Base-by-base conservation (phyloP, 2,797 vertebrate genomes). In the Cottoperca gobio region DNA sequence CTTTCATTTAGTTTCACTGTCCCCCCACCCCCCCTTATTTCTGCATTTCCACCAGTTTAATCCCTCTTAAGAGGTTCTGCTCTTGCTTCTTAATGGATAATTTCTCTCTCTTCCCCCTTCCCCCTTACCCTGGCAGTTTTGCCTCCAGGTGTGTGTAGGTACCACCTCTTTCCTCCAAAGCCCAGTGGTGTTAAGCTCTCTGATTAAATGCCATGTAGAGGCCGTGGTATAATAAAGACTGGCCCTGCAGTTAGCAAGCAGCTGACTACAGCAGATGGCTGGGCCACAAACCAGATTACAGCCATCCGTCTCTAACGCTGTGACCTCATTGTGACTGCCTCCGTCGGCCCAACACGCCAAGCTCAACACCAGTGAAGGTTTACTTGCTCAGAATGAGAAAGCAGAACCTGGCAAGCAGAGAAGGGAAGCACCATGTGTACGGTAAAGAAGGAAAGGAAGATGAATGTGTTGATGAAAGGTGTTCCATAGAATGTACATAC, bases 251-350 rank as follows among this genome's bases (percentile, higher is more conserved):
- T 93, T 87, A 92, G 91, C 89, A 78, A 83, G 68, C 92, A 92
- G 93, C 93, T 95, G 94, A 95, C 91, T 91, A 60, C 76, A 89
- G 91, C 94, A 95, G 94, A 94, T 95, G 94, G 93, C 76, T 45
- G 55, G 84, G 86, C 82, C 72, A 79, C 91, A 91, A 90, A 91
- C 87, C 81, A 92, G 94, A 95, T 95, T 94, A 95, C 81, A 91
- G 75, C 86, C 87, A 94, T 95, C 88, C 89, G 76, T 93, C 94
- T 94, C 93, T 90, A 92, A 75, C 63, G 67, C 70, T 12, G 63
- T 94, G 94, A 93, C 94, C 94, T 94, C 91, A 88, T 93, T 94
- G 89, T 73, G 33, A 33, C 31, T 33, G 87, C 76, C 76, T 77
- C 66, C 10, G 54, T 66, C 63, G 66, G 76, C 78, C 82, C 80